These are phyloP conservation scores for Brachionus manjavacas DNA, from an alignment of 1,140 invertebrate species.

Conservation along the genomic window DNA sequence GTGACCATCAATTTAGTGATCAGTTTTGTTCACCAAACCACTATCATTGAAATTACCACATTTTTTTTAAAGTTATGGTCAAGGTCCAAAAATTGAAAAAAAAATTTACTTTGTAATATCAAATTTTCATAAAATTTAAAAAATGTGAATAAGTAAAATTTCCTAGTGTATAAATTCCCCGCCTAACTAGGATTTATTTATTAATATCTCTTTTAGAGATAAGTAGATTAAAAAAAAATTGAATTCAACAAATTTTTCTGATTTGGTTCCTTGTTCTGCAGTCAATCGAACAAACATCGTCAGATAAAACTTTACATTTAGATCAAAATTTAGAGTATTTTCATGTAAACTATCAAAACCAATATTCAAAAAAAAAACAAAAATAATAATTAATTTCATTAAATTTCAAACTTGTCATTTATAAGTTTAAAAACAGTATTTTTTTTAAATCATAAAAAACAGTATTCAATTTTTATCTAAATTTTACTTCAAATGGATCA, in stretches of 20 bases:
- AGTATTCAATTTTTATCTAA: background rate
- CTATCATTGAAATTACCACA: no score
- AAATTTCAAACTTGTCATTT: background rate
- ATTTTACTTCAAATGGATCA: background rate
- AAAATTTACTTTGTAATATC: no score
- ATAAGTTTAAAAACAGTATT: constrained; percentile 12
- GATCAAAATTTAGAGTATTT: background rate
- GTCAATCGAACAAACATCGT: background rate
- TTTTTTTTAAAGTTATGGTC: no score
- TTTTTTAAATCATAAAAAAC: background rate
- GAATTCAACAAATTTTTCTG: background rate
- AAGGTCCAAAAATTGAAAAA: no score
- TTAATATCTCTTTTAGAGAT: no score
- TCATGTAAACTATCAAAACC: background rate
- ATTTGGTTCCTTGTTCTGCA: background rate
- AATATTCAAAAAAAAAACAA: background rate
- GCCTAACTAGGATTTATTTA: no score
- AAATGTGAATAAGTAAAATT: no score
- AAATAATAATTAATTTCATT: background rate
- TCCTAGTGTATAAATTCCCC: no score
- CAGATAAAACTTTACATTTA: background rate
- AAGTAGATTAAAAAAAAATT: background rate
- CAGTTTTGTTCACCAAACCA: no score
- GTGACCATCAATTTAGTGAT: no score
- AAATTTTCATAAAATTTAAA: no score